phyloP scores from a whole-genome alignment of 2,888 invertebrate genomes.

The Troilus luridus region DNA sequence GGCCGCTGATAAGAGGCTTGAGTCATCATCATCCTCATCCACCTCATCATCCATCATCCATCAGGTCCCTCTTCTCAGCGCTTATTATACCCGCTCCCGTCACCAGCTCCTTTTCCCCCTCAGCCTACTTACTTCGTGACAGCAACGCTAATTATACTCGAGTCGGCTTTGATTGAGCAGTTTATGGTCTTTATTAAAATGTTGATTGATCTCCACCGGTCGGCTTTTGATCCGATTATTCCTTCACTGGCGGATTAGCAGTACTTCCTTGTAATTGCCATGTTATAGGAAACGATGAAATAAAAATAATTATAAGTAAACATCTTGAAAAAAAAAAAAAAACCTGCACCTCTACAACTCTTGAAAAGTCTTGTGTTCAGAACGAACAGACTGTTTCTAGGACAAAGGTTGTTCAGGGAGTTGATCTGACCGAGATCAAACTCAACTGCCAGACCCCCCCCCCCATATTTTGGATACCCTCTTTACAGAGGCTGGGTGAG shows the following conservation, averaged over 20 bases:
- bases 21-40: conserved; percentile 23
- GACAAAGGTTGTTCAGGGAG: too few species aligned
- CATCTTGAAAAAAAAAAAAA: too few species aligned
- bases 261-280: not conserved
- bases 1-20: conserved; percentile 38
- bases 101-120: conserved; percentile 6
- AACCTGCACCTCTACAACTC: too few species aligned
- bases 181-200: not conserved
- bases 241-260: not conserved
- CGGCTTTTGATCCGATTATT: not conserved
- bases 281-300: not conserved
- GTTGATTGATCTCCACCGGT: not conserved
- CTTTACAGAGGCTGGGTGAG: too few species aligned
- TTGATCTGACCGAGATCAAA: too few species aligned
- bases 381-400: too few species aligned
- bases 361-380: too few species aligned
- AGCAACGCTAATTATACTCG: conserved; percentile 8
- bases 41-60: not conserved
- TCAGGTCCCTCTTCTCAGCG: not conserved
- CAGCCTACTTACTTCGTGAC: not conserved
- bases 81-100: conserved; percentile 17
- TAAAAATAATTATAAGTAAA: too few species aligned
- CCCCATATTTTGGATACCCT: too few species aligned
- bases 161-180: conserved; percentile 5
- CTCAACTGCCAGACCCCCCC: too few species aligned